Conservation (phyloP, 2,888 invertebrate species). For the Apodemia zela region DNA sequence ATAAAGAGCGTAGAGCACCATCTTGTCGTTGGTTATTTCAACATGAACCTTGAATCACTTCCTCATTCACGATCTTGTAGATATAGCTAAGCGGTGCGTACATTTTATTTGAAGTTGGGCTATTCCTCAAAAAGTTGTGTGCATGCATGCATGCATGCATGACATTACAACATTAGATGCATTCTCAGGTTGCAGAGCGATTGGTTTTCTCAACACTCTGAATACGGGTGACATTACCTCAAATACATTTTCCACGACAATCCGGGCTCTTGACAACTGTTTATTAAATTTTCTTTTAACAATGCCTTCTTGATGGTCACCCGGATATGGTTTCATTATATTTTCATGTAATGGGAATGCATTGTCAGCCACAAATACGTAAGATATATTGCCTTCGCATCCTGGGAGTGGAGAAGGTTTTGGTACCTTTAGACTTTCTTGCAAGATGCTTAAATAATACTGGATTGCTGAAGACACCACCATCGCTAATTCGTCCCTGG, state of each 20-base stretch:
- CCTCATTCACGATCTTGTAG: background rate
- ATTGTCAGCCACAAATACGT: conserved; percentile 31
- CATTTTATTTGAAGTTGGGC: background rate
- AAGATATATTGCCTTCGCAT: conserved; percentile 25
- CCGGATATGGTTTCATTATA: conserved; percentile 26
- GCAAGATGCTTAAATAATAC: conserved; percentile 33
- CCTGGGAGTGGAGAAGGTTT: conserved; percentile 27
- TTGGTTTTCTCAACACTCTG: conserved; percentile 30
- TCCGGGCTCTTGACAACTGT: conserved; percentile 22
- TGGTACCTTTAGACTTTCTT: conserved; percentile 35
- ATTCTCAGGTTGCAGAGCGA: conserved; percentile 26
- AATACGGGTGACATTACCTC: conserved; percentile 30
- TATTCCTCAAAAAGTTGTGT: conserved; percentile 11
- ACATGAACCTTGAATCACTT: background rate
- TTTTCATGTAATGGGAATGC: conserved; percentile 31
- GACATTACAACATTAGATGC: conserved; percentile 28
- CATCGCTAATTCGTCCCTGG: conserved; percentile 37
- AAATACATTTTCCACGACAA: conserved; percentile 35
- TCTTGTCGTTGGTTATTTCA: background rate
- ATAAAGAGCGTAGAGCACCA: background rate
- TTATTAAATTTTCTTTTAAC: conserved; percentile 17
- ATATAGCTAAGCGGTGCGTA: background rate
- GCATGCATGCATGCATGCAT: conserved; percentile 30
- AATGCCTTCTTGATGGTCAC: background rate
- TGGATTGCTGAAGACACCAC: conserved; percentile 33